Conservation (phyloP, 2,888 invertebrate genomes). For the Lottia scabra region DNA sequence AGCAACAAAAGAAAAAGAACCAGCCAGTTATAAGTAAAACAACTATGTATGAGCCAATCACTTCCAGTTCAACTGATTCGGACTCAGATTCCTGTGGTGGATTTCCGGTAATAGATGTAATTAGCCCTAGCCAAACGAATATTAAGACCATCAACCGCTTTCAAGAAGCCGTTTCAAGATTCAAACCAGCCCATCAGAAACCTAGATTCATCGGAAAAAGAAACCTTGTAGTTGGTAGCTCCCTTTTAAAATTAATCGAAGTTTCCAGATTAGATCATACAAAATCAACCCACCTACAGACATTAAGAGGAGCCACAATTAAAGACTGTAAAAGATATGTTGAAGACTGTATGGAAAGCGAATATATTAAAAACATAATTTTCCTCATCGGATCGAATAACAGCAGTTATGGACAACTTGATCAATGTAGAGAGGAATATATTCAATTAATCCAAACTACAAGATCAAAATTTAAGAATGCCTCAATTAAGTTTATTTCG, state of each 20-base stretch:
- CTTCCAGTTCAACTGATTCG: too few species aligned
- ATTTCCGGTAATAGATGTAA: too few species aligned
- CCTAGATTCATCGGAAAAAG: too few species aligned
- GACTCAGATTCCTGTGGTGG: too few species aligned
- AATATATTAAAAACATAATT: not conserved
- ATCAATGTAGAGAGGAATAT: not conserved
- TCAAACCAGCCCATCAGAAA: too few species aligned
- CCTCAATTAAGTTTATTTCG: not conserved
- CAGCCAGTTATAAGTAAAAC: not conserved
- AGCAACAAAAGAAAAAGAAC: not conserved
- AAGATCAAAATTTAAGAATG: not conserved
- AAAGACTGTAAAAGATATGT: not conserved
- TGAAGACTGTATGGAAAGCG: not conserved
- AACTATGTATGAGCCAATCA: too few species aligned
- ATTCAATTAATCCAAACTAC: not conserved
- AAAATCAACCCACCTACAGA: not conserved
- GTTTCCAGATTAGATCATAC: not conserved
- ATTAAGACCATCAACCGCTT: too few species aligned
- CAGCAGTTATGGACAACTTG: not conserved
- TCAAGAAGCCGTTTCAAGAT: too few species aligned
- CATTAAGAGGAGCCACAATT: not conserved
- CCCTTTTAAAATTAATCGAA: not conserved
- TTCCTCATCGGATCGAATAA: not conserved
- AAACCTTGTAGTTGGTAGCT: not conserved
- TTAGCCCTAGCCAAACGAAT: too few species aligned